A percentile compares a stretch with the other conserved stretches of the same genome.
Conservation (phyloP, 2,113 vertebrate genomes). For the Nannospalax galili region DNA sequence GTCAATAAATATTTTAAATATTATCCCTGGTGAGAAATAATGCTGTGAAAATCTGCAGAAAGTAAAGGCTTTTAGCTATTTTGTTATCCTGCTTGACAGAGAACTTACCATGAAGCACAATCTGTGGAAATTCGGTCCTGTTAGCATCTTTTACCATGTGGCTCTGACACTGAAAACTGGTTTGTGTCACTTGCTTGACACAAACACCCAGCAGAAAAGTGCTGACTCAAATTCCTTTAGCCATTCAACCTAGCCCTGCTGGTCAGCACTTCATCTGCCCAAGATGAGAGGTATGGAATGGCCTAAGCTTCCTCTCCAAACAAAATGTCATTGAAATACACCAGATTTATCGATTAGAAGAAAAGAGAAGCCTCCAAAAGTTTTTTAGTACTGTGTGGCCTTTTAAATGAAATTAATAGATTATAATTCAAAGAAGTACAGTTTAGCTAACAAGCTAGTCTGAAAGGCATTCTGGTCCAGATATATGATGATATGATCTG, state of each 20-base stretch:
- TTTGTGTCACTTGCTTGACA: background rate
- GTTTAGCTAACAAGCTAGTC: background rate
- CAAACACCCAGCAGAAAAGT: background rate
- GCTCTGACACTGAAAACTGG: background rate
- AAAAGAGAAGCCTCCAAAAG: background rate
- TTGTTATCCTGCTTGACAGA: background rate
- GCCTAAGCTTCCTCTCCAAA: background rate
- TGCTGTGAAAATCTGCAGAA: background rate
- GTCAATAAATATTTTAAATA: background rate
- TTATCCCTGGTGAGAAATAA: background rate
- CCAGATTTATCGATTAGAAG: background rate
- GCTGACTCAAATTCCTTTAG: background rate
- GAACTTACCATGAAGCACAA: background rate
- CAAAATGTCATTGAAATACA: background rate
- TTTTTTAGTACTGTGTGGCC: background rate
- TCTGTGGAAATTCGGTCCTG: background rate
- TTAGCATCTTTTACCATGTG: background rate
- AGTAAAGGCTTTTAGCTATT: background rate
- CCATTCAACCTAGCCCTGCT: background rate
- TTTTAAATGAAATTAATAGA: background rate
- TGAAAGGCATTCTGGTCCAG: background rate
- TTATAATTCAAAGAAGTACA: background rate
- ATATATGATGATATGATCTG: background rate
- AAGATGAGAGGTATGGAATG: background rate
- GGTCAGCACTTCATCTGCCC: background rate